Percentiles rank a stretch among this genome's conserved stretches.
These are phyloP conservation scores for Triops longicaudatus DNA, from an alignment of 1,140 invertebrate species.

Conservation along the genomic window DNA sequence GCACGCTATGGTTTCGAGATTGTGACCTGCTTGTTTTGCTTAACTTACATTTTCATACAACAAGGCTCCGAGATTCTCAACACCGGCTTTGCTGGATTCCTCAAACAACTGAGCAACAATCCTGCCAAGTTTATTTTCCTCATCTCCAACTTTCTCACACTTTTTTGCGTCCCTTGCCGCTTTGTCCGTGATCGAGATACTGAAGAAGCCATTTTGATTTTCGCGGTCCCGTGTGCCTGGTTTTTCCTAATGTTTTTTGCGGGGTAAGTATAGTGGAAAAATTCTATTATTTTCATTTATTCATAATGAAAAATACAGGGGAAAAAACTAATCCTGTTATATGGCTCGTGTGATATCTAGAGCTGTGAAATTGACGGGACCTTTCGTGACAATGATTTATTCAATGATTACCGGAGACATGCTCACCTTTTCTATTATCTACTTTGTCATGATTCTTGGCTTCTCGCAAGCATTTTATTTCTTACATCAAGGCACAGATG, in stretches of 20 bases:
- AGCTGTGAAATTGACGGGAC: constrained; percentile 83
- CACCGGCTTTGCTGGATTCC: constrained; percentile 78
- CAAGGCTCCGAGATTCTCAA: constrained; percentile 89
- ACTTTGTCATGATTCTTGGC: constrained; percentile 81
- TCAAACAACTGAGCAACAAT: constrained; percentile 83
- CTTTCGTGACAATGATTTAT: constrained; percentile 98
- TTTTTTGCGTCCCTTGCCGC: constrained; percentile 84
- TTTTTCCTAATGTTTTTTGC: constrained; percentile 98
- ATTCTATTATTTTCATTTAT: constrained; percentile 20
- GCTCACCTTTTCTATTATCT: constrained; percentile 95
- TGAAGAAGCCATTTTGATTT: constrained; percentile 84
- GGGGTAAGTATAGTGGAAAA: constrained; percentile 53
- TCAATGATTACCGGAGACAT: constrained; percentile 96
- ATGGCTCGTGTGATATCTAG: constrained; percentile 49
- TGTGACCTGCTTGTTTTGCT: constrained; percentile 69
- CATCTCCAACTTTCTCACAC: constrained; percentile 81
- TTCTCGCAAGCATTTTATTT: constrained; percentile 97
- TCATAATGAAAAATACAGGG: no score
- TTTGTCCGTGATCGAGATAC: constrained; percentile 58
- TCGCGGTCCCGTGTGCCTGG: constrained; percentile 91
- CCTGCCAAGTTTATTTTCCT: constrained; percentile 91
- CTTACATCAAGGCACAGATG: constrained; percentile 76
- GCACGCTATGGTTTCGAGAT: constrained; percentile 70
- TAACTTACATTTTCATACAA: constrained; percentile 81
- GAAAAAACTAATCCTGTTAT: no score